Evolutionary conservation across 2,113 vertebrate species (phyloP).

Genomic region (Canis aureus): DNA sequence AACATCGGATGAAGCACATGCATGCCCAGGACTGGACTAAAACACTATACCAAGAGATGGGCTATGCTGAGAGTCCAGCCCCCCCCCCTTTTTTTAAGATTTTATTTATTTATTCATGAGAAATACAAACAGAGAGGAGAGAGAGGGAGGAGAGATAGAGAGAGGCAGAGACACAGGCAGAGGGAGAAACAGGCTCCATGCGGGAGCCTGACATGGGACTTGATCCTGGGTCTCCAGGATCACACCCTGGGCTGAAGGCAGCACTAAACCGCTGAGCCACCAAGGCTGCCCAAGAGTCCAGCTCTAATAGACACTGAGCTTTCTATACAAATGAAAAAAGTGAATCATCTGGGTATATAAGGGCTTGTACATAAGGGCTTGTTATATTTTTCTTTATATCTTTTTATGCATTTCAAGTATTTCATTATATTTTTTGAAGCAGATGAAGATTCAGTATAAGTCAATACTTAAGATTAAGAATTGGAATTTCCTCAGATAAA

Average conservation of each 20-base stretch:
- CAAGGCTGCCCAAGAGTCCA: too few species aligned
- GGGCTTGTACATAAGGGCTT: neutral
- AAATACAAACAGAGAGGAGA: too few species aligned
- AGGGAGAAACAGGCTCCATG: too few species aligned
- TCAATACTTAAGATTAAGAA: neutral
- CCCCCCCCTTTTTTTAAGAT: too few species aligned
- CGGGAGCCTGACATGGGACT: too few species aligned
- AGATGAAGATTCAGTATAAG: neutral
- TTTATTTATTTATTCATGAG: too few species aligned
- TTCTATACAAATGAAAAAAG: neutral
- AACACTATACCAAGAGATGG: neutral
- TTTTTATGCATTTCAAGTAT: neutral
- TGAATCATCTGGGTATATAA: neutral
- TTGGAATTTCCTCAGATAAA: constrained; percentile 18
- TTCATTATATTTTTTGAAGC: constrained; percentile 38
- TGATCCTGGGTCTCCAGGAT: too few species aligned
- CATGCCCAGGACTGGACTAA: neutral
- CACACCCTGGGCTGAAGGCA: too few species aligned
- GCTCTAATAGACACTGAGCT: neutral
- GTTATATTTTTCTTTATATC: neutral
- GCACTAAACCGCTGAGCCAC: too few species aligned
- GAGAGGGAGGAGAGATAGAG: too few species aligned
- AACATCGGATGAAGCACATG: neutral
- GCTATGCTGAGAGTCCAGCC: neutral
- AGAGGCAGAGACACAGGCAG: too few species aligned